A percentile compares a stretch with the other conserved stretches of the same genome.
phyloP scores from a whole-genome alignment of 2,113 vertebrate species.

The Ornithorhynchus anatinus region DNA sequence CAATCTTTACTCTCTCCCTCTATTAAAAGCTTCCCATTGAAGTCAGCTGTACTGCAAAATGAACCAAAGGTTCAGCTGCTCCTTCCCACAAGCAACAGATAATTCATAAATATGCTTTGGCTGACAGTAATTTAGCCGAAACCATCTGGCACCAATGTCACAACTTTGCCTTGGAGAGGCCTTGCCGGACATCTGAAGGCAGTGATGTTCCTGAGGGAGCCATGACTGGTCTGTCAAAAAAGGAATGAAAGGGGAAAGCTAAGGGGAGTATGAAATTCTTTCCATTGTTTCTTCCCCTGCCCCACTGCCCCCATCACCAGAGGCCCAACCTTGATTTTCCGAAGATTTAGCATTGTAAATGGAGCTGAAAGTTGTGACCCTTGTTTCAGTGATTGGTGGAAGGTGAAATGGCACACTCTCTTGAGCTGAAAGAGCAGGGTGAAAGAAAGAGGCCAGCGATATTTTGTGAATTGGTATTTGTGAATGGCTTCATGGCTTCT shows the following conservation, averaged over 20 bases:
- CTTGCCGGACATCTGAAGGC: conserved; percentile 11
- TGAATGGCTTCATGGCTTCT: neutral
- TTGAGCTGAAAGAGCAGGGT: neutral
- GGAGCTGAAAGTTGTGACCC: neutral
- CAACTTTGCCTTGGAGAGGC: conserved; percentile 3
- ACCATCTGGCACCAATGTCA: conserved; percentile 1
- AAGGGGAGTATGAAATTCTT: neutral
- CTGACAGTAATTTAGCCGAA: conserved; percentile 30
- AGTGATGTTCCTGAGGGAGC: neutral
- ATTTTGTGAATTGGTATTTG: neutral
- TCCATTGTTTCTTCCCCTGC: neutral
- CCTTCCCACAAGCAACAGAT: neutral
- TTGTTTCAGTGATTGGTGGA: neutral
- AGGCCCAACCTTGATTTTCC: neutral
- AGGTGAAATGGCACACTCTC: neutral
- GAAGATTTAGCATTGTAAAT: neutral
- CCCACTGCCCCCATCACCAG: neutral
- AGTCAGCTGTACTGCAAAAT: neutral
- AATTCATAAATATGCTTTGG: conserved; percentile 14
- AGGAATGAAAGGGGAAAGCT: conserved; percentile 3
- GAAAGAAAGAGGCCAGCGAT: neutral
- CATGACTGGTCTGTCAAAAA: conserved; percentile 21
- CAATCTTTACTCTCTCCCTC: neutral
- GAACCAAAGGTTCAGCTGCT: neutral
- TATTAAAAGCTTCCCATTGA: neutral